Evolutionary conservation across 2,888 invertebrate species (phyloP).

Genomic region (Amphipoea lucens): DNA sequence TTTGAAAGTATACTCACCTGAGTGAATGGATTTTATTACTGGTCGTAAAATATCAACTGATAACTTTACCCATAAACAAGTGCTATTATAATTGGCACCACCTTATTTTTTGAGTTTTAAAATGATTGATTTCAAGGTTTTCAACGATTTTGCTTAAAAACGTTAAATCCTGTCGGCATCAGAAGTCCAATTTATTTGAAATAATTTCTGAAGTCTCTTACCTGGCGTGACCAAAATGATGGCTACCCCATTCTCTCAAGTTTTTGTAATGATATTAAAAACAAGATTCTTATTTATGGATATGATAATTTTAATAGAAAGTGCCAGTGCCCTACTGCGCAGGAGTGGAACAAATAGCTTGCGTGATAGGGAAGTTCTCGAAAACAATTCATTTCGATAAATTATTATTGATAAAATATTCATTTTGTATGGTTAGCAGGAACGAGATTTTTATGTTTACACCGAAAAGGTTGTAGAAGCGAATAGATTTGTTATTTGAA

Average conservation of each 20-base stretch:
- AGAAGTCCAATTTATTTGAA: background rate
- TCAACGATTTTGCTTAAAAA: background rate
- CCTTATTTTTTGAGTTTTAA: background rate
- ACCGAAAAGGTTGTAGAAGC: conserved; percentile 35
- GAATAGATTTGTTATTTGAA: conserved; percentile 43
- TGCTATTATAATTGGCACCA: background rate
- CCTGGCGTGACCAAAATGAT: conserved; percentile 43
- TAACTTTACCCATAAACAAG: background rate
- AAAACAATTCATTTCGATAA: conserved; percentile 81
- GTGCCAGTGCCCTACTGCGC: conserved; percentile 87
- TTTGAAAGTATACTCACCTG: background rate
- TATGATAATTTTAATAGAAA: conserved; percentile 88
- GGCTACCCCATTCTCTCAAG: conserved; percentile 65
- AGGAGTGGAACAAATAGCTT: conserved; percentile 87
- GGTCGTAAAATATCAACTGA: background rate
- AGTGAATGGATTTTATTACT: background rate
- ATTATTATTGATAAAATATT: conserved; percentile 70
- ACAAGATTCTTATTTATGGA: conserved; percentile 80
- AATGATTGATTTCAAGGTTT: background rate
- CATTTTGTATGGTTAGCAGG: conserved; percentile 58
- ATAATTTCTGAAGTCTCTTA: background rate
- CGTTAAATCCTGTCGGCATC: background rate
- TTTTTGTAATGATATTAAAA: conserved; percentile 71
- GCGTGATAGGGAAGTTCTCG: conserved; percentile 75
- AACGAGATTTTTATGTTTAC: conserved; percentile 62